A percentile compares a stretch with the other conserved stretches of the same genome.
Conservation (phyloP, 2,888 invertebrate genomes). For the Pharmacophagus antenor region DNA sequence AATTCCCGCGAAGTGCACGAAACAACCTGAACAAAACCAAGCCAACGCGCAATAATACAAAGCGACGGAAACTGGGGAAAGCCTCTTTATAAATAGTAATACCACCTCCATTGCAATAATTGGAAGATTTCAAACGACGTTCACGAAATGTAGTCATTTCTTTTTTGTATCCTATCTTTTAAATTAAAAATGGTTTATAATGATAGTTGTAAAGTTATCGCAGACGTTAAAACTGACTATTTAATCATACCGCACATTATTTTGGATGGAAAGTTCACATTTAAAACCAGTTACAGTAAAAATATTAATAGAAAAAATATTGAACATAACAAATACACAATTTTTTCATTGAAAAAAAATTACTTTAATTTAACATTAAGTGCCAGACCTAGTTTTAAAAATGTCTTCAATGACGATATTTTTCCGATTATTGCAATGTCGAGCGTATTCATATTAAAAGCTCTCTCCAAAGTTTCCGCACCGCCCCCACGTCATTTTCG, state of each 20-base stretch:
- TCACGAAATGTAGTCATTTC: background rate
- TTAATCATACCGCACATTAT: no score
- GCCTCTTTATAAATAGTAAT: slow-evolving; percentile 12
- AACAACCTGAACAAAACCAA: slow-evolving; percentile 10
- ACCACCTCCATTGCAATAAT: slow-evolving; percentile 10
- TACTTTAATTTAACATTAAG: no score
- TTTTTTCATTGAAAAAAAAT: no score
- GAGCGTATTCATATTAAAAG: slow-evolving; percentile 21
- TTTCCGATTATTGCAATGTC: slow-evolving; percentile 26
- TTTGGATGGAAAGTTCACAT: no score
- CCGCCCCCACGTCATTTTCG: slow-evolving; percentile 14
- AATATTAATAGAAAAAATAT: no score
- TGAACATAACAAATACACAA: no score
- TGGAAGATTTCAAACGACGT: slow-evolving; percentile 8
- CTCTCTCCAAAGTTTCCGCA: slow-evolving; percentile 18
- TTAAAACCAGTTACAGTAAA: no score
- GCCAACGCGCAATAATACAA: slow-evolving; percentile 10
- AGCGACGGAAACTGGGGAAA: slow-evolving; percentile 13
- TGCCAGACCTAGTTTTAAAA: slow-evolving; percentile 11
- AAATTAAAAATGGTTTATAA: no score
- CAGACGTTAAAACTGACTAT: background rate
- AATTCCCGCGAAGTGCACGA: slow-evolving; percentile 9
- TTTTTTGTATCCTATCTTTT: no score
- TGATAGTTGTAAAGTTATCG: background rate
- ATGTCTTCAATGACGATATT: slow-evolving; percentile 19